A percentile compares a stretch with the other conserved stretches of the same genome.
phyloP scores from a whole-genome alignment of 2,797 vertebrate genomes.

The Thripadectes ignobilis region DNA sequence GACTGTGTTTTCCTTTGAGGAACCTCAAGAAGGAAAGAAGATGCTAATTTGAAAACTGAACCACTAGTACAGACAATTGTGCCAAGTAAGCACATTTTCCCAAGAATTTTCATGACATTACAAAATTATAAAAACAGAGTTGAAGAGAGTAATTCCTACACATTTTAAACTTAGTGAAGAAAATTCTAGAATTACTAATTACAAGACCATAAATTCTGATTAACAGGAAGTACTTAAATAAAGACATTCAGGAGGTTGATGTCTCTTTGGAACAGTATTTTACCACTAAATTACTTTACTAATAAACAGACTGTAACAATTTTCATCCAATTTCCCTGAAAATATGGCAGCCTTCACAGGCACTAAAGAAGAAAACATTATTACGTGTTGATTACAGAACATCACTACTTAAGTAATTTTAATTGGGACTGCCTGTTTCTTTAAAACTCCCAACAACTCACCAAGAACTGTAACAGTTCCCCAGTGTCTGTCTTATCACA shows the following conservation, averaged over 20 bases:
- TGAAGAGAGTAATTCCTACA: not conserved
- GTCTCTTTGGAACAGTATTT: not conserved
- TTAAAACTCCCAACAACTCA: not conserved
- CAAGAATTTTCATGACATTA: not conserved
- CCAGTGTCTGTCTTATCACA: not conserved
- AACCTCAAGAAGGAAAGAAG: constrained; percentile 81
- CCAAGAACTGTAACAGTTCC: not conserved
- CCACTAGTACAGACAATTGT: not conserved
- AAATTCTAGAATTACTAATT: not conserved
- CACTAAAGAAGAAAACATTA: not conserved
- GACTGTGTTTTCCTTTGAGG: constrained; percentile 96
- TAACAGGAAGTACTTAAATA: not conserved
- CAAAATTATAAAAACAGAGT: not conserved
- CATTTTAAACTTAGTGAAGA: not conserved
- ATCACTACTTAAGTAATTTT: not conserved
- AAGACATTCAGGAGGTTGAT: not conserved
- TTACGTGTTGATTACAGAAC: not conserved
- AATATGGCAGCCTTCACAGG: not conserved
- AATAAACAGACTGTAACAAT: not conserved
- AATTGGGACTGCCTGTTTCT: not conserved
- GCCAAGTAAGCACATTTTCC: not conserved
- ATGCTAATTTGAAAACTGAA: constrained; percentile 15
- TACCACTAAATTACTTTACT: not conserved
- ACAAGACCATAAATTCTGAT: not conserved
- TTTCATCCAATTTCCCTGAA: not conserved